Conservation (phyloP, 2,888 invertebrate genomes). For the Priocnemis perturbator region DNA sequence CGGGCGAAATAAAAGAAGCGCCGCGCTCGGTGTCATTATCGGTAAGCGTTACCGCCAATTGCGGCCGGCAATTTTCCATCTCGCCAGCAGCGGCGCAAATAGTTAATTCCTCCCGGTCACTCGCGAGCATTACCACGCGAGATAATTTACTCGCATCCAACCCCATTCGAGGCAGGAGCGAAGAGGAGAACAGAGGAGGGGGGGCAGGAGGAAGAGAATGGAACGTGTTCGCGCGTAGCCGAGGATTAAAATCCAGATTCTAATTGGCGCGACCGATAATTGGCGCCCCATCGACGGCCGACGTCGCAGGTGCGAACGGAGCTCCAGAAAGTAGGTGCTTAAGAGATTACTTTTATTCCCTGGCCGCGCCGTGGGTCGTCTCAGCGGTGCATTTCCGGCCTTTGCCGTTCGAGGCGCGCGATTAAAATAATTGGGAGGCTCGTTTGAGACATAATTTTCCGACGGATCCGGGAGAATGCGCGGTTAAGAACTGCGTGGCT, state of each 20-base stretch:
- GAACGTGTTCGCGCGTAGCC: constrained; percentile 33
- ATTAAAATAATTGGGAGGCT: no score
- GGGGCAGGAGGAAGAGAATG: not conserved
- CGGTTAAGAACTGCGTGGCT: no score
- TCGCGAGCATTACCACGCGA: constrained; percentile 32
- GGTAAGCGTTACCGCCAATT: constrained; percentile 36
- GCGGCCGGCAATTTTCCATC: constrained; percentile 41
- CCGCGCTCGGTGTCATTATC: constrained; percentile 28
- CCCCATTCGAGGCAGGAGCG: not conserved
- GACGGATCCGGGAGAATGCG: no score
- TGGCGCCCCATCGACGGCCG: constrained; percentile 18
- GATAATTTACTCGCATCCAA: constrained; percentile 36
- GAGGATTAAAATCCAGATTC: constrained; percentile 44
- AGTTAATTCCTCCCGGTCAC: constrained; percentile 32
- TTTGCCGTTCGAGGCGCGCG: not conserved
- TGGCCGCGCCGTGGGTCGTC: not conserved
- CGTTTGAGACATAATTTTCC: no score
- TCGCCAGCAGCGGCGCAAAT: constrained; percentile 16
- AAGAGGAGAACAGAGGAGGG: constrained; percentile 4
- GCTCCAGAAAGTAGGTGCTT: constrained; percentile 34
- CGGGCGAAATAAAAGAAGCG: not conserved
- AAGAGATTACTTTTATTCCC: constrained; percentile 38
- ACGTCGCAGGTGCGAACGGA: constrained; percentile 37
- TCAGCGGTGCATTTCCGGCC: not conserved
- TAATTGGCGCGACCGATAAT: constrained; percentile 49